Percentiles rank a stretch among this genome's conserved stretches.
Evolutionary conservation across 2,888 invertebrate genomes (phyloP).

Genomic region (Lomographa bimaculata): DNA sequence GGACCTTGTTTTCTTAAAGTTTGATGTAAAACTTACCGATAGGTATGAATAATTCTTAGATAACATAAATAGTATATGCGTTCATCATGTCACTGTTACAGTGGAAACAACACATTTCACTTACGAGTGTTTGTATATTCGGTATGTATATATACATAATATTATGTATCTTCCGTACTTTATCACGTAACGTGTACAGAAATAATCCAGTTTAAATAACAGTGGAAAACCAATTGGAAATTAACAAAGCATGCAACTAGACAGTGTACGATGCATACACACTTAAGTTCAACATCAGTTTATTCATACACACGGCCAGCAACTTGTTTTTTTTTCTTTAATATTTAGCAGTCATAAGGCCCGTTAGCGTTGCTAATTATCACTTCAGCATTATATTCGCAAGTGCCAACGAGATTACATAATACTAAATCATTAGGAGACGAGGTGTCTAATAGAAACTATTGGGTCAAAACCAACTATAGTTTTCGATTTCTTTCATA

Average conservation of each 20-base stretch:
- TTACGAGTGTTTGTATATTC: too few species aligned
- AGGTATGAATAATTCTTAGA: too few species aligned
- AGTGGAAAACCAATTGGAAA: constrained; percentile 1
- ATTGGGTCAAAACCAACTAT: constrained; percentile 37
- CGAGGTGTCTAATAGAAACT: constrained; percentile 38
- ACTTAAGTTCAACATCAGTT: constrained; percentile 34
- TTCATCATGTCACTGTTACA: too few species aligned
- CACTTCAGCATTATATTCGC: constrained; percentile 34
- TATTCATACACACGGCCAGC: constrained; percentile 40
- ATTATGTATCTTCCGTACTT: too few species aligned
- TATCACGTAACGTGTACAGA: too few species aligned
- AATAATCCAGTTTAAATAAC: constrained; percentile 5
- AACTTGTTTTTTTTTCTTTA: constrained; percentile 47
- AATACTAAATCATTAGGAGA: constrained; percentile 39
- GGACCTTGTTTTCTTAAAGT: too few species aligned
- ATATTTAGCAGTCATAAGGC: constrained; percentile 45
- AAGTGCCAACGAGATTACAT: constrained; percentile 33
- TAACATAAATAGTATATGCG: too few species aligned
- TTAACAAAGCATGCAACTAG: constrained; percentile 5
- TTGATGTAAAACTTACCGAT: too few species aligned
- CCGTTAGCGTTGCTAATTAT: too few species aligned
- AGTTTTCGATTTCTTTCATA: constrained; percentile 58
- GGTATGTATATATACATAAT: too few species aligned
- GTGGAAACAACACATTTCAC: too few species aligned
- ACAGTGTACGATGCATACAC: constrained; percentile 8